Conservation (phyloP, 2,113 vertebrate genomes). For the Poeciliopsis turrubarensis region DNA sequence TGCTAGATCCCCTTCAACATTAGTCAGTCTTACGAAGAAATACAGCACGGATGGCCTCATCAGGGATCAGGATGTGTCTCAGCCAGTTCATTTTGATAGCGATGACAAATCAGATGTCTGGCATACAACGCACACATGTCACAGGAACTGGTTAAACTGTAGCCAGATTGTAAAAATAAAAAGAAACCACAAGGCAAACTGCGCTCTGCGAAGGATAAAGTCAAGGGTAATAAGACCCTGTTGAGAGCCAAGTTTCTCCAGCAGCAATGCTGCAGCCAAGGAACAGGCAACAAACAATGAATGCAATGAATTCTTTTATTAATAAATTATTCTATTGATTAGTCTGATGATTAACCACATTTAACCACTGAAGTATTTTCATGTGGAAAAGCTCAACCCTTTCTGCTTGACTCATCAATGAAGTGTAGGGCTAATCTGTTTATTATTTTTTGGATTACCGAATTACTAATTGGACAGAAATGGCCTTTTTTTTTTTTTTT, state of each 20-base stretch:
- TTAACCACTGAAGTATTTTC: too few relatives aligned
- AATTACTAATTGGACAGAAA: too few relatives aligned
- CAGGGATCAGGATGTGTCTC: constrained; percentile 55
- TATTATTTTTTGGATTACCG: too few relatives aligned
- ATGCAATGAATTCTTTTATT: neutral
- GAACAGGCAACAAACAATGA: constrained; percentile 21
- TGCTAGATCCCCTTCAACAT: constrained; percentile 28
- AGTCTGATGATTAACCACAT: too few relatives aligned
- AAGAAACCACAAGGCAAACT: constrained; percentile 24
- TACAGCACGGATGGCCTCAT: constrained; percentile 36
- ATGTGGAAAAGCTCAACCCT: too few relatives aligned
- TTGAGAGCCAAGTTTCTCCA: constrained; percentile 13
- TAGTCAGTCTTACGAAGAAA: constrained; percentile 48
- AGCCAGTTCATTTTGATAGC: constrained; percentile 32
- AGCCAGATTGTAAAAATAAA: constrained; percentile 33
- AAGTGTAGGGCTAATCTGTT: too few relatives aligned
- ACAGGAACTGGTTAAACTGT: constrained; percentile 44
- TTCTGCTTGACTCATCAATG: too few relatives aligned
- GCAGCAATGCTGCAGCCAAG: constrained; percentile 24
- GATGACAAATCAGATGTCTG: constrained; percentile 63
- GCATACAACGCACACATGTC: constrained; percentile 46
- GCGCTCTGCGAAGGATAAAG: constrained; percentile 39
- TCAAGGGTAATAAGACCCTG: constrained; percentile 34
- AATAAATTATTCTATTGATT: too few relatives aligned
- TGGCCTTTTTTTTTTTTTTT: too few relatives aligned